Percentiles rank a stretch among this genome's conserved stretches.
phyloP scores from a whole-genome alignment of 2,113 vertebrate species.

The Percopsis transmontana region DNA sequence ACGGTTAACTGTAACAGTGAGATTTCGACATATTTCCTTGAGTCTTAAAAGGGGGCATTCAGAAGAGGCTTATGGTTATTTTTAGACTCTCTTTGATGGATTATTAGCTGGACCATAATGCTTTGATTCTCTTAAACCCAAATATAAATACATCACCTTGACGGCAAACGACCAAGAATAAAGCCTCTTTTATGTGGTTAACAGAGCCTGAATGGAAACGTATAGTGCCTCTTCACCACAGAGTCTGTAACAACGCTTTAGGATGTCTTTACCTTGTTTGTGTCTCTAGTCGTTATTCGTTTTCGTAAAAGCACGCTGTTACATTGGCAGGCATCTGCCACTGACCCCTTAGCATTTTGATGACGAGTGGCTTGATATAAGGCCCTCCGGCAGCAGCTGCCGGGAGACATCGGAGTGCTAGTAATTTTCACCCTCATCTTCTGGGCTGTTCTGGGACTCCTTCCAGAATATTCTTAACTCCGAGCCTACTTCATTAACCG shows the following conservation, averaged over 20 bases:
- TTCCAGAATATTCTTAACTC: neutral
- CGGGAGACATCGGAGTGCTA: neutral
- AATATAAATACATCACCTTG: slow-evolving; percentile 48
- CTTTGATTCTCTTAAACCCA: slow-evolving; percentile 48
- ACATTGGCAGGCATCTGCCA: neutral
- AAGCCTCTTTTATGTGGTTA: slow-evolving; percentile 8
- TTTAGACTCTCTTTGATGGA: slow-evolving; percentile 61
- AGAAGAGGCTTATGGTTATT: slow-evolving; percentile 56
- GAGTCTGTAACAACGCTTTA: neutral
- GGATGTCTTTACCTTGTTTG: neutral
- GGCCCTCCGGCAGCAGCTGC: neutral
- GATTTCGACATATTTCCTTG: slow-evolving; percentile 51
- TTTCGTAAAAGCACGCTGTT: no score
- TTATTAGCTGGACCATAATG: slow-evolving; percentile 57
- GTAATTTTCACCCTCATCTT: neutral
- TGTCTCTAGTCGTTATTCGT: neutral
- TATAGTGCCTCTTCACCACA: neutral
- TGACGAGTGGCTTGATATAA: no score
- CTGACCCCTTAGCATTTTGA: neutral
- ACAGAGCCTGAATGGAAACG: slow-evolving; percentile 2
- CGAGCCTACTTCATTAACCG: neutral
- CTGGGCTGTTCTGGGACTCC: neutral
- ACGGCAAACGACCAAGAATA: slow-evolving; percentile 30
- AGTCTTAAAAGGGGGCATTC: slow-evolving; percentile 45
- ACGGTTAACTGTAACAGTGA: slow-evolving; percentile 44